phyloP scores from a whole-genome alignment of 2,797 vertebrate species.

The Chiroxiphia lanceolata region DNA sequence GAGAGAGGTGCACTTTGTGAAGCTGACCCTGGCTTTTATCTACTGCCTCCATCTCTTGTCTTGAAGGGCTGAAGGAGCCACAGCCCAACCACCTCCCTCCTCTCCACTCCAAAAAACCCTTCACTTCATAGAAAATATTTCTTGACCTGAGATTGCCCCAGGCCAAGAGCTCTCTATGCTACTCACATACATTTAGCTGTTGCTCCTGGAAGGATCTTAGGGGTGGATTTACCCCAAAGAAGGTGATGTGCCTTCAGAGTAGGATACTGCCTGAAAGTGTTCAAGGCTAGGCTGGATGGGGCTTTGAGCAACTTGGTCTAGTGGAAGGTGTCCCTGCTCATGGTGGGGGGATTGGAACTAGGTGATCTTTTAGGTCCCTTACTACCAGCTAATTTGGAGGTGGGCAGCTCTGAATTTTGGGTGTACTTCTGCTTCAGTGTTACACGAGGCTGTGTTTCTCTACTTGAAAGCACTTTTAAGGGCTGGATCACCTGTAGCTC shows the following conservation, averaged over 20 bases:
- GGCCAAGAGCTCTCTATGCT: background rate
- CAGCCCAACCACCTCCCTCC: background rate
- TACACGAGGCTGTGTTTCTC: background rate
- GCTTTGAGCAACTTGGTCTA: background rate
- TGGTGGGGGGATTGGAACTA: background rate
- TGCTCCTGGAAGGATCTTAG: background rate
- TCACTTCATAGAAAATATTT: background rate
- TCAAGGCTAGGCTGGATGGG: background rate
- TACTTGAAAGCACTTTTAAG: background rate
- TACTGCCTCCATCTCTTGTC: background rate
- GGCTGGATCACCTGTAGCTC: background rate
- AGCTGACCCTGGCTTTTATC: background rate
- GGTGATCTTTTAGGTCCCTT: background rate
- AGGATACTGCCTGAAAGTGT: background rate
- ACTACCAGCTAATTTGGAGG: background rate
- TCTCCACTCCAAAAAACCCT: background rate
- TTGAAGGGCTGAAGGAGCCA: background rate
- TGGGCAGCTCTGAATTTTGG: background rate
- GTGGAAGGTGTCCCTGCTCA: background rate
- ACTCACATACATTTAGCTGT: background rate
- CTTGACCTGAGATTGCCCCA: background rate
- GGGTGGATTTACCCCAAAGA: background rate
- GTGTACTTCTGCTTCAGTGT: background rate
- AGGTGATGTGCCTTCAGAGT: background rate
- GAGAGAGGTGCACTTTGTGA: background rate